These are phyloP conservation scores for Sialis lutaria DNA, from an alignment of 2,888 invertebrate genomes.

Conservation along the genomic window DNA sequence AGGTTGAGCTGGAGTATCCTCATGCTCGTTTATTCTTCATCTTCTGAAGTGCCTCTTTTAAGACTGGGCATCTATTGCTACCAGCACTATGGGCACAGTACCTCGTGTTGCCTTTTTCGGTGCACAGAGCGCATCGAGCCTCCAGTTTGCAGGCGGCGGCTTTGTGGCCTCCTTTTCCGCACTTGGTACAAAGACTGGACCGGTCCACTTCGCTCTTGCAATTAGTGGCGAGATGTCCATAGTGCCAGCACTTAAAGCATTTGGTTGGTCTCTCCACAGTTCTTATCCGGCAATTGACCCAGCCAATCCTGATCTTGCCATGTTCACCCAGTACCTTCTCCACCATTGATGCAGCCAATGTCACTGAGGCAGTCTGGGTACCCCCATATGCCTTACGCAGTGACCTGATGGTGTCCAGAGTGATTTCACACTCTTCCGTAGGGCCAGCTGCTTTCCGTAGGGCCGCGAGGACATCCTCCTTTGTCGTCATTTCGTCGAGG, in stretches of 20 bases:
- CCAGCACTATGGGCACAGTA: constrained; percentile 6
- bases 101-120: not conserved
- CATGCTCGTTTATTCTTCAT: constrained; percentile 5
- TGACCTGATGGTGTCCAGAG: not conserved
- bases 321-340: not conserved
- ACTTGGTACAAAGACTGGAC: constrained; percentile 1
- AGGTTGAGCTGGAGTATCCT: constrained; percentile 11
- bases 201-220: not conserved
- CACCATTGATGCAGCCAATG: not conserved
- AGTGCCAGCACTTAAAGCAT: not conserved
- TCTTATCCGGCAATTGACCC: constrained; percentile 3
- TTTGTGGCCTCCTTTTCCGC: constrained; percentile 8
- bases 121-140: not conserved
- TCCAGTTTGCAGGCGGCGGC: constrained; percentile 3
- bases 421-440: not conserved
- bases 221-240: not conserved
- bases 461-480: not conserved
- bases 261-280: not conserved
- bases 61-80: constrained; percentile 8
- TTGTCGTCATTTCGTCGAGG: constrained; percentile 7
- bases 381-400: not conserved
- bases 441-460: not conserved
- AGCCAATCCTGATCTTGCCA: constrained; percentile 4
- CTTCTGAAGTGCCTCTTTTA: constrained; percentile 6
- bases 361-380: not conserved